Evolutionary conservation across 2,888 invertebrate species (phyloP), one percentile per base, ranked within the genome.

Genomic region (Trichogramma evanescens): DNA sequence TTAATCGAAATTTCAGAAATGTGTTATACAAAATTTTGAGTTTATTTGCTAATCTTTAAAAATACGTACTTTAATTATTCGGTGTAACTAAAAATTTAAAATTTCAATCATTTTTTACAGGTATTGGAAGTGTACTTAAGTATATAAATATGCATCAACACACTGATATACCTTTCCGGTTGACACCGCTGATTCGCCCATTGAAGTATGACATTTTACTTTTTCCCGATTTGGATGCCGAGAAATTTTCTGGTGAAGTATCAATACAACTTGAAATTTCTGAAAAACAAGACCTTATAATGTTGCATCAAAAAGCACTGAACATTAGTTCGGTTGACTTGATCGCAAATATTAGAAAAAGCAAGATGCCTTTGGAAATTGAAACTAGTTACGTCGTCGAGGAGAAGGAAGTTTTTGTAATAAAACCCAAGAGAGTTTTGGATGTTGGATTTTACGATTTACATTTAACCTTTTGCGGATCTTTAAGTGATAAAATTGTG

Each of bases 121-220:
- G 9, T 45, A 45, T 45, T 9, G n/a, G n/a, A 45, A 45, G 8
- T 45, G 45, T 45, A 45, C 45, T 45, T 45, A 45, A 9, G 8
- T 45, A 45, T 45, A 9, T 45, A 45, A 9, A 45, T 26, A 26
- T 26, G 26, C 26, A 26, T 26, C 26, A 26, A 26, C 26, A 26
- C 26, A 63, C 75, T 1, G 74, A 78, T 48, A 62, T 80, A 50
- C 70, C 74, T 10, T 82, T 79, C 65, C 82, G 88, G 49, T 76
- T 90, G 54, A 84, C 88, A 0, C 74, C 77, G 6, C 80, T 83
- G 53, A 80, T 86, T 1, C 75, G 77, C 10, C 89, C 89, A 0
- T 64, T 81, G 4, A 82, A 83, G 61, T 90, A 90, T 70, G 83
- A 87, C 58, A 73, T 90, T 5, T 81, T 79, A 10, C 75, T 89